These are phyloP conservation scores for Phodopus roborovskii DNA, from an alignment of 2,113 vertebrate genomes.

Conservation along the genomic window DNA sequence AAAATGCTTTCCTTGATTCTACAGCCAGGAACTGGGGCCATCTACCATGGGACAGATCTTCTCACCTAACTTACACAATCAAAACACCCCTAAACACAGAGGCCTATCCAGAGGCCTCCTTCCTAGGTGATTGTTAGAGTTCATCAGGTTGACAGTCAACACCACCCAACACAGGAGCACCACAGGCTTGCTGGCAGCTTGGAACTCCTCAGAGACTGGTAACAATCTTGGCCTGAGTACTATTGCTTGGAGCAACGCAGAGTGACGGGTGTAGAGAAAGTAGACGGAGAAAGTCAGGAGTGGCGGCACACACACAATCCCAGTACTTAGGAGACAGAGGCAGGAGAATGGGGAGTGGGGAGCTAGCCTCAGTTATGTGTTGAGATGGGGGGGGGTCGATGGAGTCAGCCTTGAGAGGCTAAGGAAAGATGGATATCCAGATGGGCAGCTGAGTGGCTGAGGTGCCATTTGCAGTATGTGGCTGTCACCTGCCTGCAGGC, in stretches of 20 bases:
- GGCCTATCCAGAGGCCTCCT: not conserved
- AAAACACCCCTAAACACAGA: not conserved
- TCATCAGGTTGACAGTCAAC: not conserved
- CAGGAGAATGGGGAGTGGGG: not conserved
- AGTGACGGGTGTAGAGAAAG: not conserved
- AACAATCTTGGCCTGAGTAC: not conserved
- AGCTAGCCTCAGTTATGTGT: not conserved
- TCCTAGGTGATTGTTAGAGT: not conserved
- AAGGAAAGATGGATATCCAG: not conserved
- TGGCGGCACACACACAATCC: not conserved
- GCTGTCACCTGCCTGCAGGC: not conserved
- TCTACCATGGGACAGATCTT: not conserved
- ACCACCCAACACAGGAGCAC: not conserved
- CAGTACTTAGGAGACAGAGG: not conserved
- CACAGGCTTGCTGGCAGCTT: not conserved
- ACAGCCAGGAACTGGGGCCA: too few relatives aligned
- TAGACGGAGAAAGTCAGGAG: not conserved
- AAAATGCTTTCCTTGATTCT: not conserved
- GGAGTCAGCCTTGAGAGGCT: fast-evolving
- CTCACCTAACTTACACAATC: not conserved
- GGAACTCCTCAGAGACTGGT: not conserved
- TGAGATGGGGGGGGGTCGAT: not conserved
- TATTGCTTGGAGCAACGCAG: not conserved
- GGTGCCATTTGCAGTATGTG: too few relatives aligned
- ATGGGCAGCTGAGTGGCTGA: too few relatives aligned